phyloP scores from a whole-genome alignment of 2,797 vertebrate species.

The Sebastes oblongus region DNA sequence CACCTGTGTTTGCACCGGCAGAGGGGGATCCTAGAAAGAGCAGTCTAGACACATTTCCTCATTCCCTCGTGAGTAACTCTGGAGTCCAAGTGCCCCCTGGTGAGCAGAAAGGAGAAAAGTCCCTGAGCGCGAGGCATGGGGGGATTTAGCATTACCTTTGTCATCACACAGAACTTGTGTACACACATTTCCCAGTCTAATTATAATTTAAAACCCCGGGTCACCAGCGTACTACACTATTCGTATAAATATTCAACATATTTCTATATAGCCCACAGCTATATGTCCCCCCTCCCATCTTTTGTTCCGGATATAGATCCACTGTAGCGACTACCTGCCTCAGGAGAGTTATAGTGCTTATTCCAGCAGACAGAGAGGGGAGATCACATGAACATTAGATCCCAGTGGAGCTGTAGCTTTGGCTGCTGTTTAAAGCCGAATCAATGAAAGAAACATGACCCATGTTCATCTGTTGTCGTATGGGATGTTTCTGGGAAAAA shows the following conservation, averaged over 20 bases:
- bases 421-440: constrained; percentile 76
- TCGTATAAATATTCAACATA: constrained; percentile 54
- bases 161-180: constrained; percentile 26
- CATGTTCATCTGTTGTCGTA: constrained; percentile 54
- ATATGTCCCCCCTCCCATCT: constrained; percentile 2
- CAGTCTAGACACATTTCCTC: constrained; percentile 37
- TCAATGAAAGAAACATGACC: constrained; percentile 80
- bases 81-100: constrained; percentile 65
- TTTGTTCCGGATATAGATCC: constrained; percentile 65
- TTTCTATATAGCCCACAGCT: constrained; percentile 45
- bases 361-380: constrained; percentile 70
- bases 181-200: constrained; percentile 23
- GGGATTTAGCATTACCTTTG: constrained; percentile 24
- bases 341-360: constrained; percentile 65
- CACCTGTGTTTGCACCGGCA: constrained; percentile 43
- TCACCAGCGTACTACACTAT: constrained; percentile 29
- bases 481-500: constrained; percentile 70
- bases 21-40: constrained; percentile 34
- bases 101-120: constrained; percentile 47
- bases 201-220: constrained; percentile 33
- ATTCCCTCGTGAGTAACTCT: constrained; percentile 20
- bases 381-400: constrained; percentile 72
- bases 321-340: constrained; percentile 56
- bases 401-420: constrained; percentile 74
- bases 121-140: not conserved